Evolutionary conservation across 2,797 vertebrate species (phyloP).

Genomic region (Falco columbarius): DNA sequence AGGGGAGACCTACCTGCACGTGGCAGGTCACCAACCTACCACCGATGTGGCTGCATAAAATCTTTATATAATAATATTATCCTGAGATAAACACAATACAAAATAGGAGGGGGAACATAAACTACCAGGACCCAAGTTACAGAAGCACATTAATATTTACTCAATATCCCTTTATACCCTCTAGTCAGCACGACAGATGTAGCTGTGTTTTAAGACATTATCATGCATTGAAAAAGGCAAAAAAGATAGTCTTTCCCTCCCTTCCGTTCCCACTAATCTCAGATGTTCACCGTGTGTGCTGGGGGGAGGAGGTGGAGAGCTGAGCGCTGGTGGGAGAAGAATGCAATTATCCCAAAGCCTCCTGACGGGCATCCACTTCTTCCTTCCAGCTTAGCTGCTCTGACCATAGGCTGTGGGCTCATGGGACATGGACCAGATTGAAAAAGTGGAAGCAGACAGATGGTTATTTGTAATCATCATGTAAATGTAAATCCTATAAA

Average conservation of each 20-base stretch:
- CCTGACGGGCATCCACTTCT: constrained; percentile 61
- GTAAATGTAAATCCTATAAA: constrained; percentile 77
- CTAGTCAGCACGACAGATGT: constrained; percentile 80
- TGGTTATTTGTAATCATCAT: constrained; percentile 78
- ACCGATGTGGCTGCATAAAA: neutral
- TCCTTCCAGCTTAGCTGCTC: constrained; percentile 69
- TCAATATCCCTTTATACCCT: constrained; percentile 72
- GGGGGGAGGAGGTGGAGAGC: constrained; percentile 48
- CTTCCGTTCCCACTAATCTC: constrained; percentile 76
- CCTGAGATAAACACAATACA: constrained; percentile 4
- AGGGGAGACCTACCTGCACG: neutral
- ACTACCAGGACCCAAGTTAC: neutral
- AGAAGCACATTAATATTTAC: constrained; percentile 73
- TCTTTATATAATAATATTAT: neutral
- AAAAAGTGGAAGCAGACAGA: constrained; percentile 76
- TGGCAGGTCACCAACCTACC: neutral
- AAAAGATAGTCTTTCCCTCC: constrained; percentile 18
- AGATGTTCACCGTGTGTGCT: constrained; percentile 11
- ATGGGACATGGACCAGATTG: constrained; percentile 77
- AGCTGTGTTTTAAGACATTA: constrained; percentile 69
- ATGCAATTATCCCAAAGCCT: constrained; percentile 82
- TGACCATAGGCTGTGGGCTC: constrained; percentile 75
- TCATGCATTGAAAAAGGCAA: constrained; percentile 61
- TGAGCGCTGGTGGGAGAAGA: constrained; percentile 72
- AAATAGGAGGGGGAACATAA: neutral